Percentiles rank a stretch among this genome's conserved stretches.
These are phyloP conservation scores for Columba livia DNA, from an alignment of 2,113 vertebrate species.

Conservation along the genomic window DNA sequence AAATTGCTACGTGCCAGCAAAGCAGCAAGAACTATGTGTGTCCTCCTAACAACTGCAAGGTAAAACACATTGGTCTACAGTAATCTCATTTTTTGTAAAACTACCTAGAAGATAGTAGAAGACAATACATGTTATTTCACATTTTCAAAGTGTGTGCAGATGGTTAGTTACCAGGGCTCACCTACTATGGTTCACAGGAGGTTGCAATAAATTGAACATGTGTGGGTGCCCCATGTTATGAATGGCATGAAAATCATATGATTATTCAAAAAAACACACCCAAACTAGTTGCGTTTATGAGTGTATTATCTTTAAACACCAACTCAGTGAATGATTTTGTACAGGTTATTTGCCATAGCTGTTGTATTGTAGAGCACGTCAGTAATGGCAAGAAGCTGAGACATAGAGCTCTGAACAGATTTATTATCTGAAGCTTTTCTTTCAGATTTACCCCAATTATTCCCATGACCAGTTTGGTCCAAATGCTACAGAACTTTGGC, in stretches of 20 bases:
- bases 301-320: background rate
- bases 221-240: background rate
- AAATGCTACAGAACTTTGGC: background rate
- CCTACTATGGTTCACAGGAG: background rate
- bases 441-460: background rate
- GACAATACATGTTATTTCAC: background rate
- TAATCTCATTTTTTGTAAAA: background rate
- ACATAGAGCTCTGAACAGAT: background rate
- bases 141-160: background rate
- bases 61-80: background rate
- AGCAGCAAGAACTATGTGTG: background rate
- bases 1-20: background rate
- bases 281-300: background rate
- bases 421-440: background rate
- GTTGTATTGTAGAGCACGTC: background rate
- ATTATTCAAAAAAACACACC: background rate
- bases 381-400: background rate
- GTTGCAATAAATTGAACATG: background rate
- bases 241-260: background rate
- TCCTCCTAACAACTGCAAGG: background rate
- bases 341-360: background rate
- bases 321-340: background rate
- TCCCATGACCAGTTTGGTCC: background rate
- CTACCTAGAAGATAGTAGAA: background rate
- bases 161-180: background rate